These are phyloP conservation scores for Gobio occitaniae DNA, from an alignment of 2,797 vertebrate species.

Conservation along the genomic window DNA sequence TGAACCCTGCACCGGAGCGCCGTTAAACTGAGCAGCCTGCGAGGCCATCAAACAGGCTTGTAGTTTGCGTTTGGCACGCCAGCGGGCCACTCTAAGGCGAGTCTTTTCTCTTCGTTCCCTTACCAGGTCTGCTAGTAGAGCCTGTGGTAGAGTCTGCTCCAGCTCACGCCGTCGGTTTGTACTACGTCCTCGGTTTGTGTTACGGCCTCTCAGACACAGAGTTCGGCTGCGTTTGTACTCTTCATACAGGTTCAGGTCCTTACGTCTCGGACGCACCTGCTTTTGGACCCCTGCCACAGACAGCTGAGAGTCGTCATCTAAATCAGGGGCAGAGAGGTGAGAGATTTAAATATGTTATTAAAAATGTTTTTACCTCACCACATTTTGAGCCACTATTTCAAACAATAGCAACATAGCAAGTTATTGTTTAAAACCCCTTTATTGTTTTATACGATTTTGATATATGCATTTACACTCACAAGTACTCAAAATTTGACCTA, in stretches of 20 bases:
- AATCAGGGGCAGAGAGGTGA: not conserved
- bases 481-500: not conserved
- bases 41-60: constrained; percentile 74
- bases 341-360: not conserved
- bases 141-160: constrained; percentile 82
- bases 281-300: constrained; percentile 55
- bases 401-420: not conserved
- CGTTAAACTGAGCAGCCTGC: constrained; percentile 51
- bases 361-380: not conserved
- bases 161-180: constrained; percentile 74
- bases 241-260: constrained; percentile 77
- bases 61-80: constrained; percentile 82
- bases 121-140: constrained; percentile 78
- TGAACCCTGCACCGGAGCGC: constrained; percentile 22
- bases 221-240: constrained; percentile 78
- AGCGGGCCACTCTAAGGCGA: constrained; percentile 79
- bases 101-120: constrained; percentile 81
- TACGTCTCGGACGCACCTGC: constrained; percentile 69
- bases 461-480: not conserved
- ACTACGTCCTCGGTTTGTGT: constrained; percentile 70
- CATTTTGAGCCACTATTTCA: not conserved
- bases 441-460: not conserved
- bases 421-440: not conserved
- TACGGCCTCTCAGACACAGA: constrained; percentile 73
- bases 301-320: constrained; percentile 54